Evolutionary conservation across 1,140 invertebrate genomes (phyloP), one percentile per base, ranked within the genome.

Genomic region (Muscidifurax raptorellus): DNA sequence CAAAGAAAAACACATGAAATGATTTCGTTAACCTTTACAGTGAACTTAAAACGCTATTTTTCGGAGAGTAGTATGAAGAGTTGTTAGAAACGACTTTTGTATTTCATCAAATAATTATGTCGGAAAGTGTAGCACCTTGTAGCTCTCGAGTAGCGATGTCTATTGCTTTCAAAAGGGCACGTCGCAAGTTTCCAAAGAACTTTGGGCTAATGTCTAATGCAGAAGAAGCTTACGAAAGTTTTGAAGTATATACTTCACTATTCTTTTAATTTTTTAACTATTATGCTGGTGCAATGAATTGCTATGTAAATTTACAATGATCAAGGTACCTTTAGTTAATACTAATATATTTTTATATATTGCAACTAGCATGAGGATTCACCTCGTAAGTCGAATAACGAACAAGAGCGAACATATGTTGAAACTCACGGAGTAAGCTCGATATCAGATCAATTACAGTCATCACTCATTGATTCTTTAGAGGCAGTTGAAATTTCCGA

Each of bases 161-260:
- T 4, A 82, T 87, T 25, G 90, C 90, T 66, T 91, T 91, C 77
- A 87, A 88, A 82, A 87, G 87, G 27, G 90, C 90, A 12, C 87
- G 90, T n/a, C 86, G 86, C 27, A 90, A 88, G 85, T 91, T 91
- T 85, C 89, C 90, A 0, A 90, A 87, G 78, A 87, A 91, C 81
- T 88, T 86, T 44, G 89, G 89, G 10, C 79, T 88, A 1, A 18
- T 25, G 25, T 66, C 71, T 30, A 44, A 76, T 2, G 25, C 47
- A 25, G 77, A 44, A 15, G 72, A 84, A 10, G 40, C 15, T 67
- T 15, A 67, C 13, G 4, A 40, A 77, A 71, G 15, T 13, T 32
- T 64, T n/a, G 27, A 83, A 78, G 82, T 83, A 78, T 25, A 69
- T 22, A 28, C 15, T 22, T 30, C 28, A 52, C 22, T 1, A 71